Conservation (phyloP, 1,140 invertebrate genomes). For the Ctenoplectra terminalis region DNA sequence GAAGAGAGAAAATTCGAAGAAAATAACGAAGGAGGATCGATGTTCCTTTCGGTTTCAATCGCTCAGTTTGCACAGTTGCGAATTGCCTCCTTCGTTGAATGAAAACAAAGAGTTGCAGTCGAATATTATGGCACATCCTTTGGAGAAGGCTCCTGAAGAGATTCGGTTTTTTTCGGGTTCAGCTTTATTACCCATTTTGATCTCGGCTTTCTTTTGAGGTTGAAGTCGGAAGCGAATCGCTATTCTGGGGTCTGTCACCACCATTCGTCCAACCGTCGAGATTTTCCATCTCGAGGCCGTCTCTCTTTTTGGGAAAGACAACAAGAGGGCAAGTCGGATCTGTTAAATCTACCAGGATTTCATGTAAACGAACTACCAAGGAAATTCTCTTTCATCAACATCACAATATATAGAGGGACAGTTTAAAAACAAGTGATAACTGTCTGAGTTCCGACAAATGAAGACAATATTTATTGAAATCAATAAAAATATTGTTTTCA, state of each 20-base stretch:
- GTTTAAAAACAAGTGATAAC: not conserved
- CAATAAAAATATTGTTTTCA: not conserved
- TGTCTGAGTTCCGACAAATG: not conserved
- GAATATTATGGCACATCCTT: not conserved
- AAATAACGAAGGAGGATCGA: slow-evolving; percentile 32
- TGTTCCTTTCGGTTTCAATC: slow-evolving; percentile 31
- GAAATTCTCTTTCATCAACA: not conserved
- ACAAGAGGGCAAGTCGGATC: not conserved
- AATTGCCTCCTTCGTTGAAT: slow-evolving; percentile 32
- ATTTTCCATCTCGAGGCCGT: slow-evolving; percentile 46
- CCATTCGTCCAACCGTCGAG: slow-evolving; percentile 23
- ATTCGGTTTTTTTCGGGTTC: slow-evolving; percentile 13
- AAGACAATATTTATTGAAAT: not conserved
- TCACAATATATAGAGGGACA: not conserved
- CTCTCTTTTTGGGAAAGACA: not conserved
- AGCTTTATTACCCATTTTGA: not conserved
- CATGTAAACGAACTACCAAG: slow-evolving; percentile 13
- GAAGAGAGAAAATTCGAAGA: slow-evolving; percentile 26
- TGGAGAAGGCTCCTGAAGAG: slow-evolving; percentile 6
- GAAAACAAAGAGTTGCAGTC: slow-evolving; percentile 17
- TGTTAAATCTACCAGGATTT: slow-evolving; percentile 39
- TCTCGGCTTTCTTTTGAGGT: slow-evolving; percentile 1
- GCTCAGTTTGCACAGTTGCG: not conserved
- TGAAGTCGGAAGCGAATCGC: slow-evolving; percentile 7
- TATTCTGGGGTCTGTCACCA: not conserved